These are phyloP conservation scores for Illadopsis cleaveri DNA, from an alignment of 2,113 vertebrate genomes.

Conservation along the genomic window DNA sequence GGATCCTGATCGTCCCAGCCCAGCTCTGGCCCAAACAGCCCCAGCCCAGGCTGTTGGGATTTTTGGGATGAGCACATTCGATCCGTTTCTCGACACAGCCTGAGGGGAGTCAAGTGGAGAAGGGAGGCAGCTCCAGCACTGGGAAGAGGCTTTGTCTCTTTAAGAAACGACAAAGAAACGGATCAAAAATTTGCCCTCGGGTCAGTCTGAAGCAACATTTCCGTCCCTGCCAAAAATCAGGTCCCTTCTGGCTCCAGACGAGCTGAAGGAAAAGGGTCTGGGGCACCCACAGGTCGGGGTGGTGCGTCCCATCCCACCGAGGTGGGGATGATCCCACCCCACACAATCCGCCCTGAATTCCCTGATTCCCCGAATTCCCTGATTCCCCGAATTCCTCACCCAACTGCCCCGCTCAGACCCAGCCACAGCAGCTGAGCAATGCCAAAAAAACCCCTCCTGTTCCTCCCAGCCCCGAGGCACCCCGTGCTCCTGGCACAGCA, in stretches of 20 bases:
- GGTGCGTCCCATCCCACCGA: neutral
- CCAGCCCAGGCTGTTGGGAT: neutral
- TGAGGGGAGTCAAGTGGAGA: accelerated
- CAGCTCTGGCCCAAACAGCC: neutral
- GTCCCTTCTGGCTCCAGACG: neutral
- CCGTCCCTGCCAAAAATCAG: neutral
- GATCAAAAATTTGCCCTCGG: neutral
- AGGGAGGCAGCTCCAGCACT: neutral
- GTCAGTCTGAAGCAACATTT: conserved; percentile 16
- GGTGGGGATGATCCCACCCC: neutral
- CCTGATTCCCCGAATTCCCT: neutral
- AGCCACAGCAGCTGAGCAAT: neutral
- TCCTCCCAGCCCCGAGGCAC: neutral
- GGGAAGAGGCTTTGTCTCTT: neutral
- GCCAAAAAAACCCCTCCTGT: accelerated
- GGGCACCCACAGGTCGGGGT: accelerated
- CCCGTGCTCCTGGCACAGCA: accelerated
- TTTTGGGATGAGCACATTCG: accelerated
- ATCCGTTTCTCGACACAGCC: accelerated
- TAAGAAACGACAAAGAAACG: neutral
- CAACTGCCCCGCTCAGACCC: accelerated
- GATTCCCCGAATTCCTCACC: neutral
- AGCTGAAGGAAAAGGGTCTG: neutral
- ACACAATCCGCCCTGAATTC: no score
- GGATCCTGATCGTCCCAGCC: neutral